Conservation (phyloP, 2,797 vertebrate genomes). For the Avahi laniger region DNA sequence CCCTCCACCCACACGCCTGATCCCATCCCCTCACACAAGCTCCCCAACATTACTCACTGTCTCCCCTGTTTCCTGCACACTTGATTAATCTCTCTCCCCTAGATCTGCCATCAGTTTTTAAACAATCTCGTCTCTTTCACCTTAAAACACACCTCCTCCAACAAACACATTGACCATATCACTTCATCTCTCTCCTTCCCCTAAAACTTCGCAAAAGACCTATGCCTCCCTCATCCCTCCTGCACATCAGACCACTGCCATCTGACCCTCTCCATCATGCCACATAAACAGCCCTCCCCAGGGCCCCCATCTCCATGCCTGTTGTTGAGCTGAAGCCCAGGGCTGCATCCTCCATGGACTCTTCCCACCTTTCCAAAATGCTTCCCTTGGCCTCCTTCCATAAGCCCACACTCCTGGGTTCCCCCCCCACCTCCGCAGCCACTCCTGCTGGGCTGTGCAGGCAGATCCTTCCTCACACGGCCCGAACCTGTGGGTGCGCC, state of each 20-base stretch:
- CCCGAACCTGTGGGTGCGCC: background rate
- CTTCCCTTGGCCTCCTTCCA: background rate
- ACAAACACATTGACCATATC: background rate
- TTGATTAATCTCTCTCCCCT: background rate
- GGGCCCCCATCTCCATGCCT: background rate
- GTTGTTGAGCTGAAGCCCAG: background rate
- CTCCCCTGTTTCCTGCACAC: background rate
- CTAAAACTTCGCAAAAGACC: background rate
- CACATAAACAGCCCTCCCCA: background rate
- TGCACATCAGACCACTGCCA: background rate
- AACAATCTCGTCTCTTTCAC: background rate
- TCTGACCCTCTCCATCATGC: background rate
- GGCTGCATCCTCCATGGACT: background rate
- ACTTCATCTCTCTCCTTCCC: background rate
- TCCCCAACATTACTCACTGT: background rate
- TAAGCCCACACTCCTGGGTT: background rate
- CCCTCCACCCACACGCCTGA: conserved; percentile 44
- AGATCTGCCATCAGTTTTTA: background rate
- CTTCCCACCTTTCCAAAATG: background rate
- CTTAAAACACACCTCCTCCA: background rate
- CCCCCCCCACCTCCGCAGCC: background rate
- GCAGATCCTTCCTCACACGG: background rate
- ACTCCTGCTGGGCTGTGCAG: background rate
- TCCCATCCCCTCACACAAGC: background rate
- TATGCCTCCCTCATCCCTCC: background rate